A percentile compares a stretch with the other conserved stretches of the same genome.
phyloP scores from a whole-genome alignment of 2,888 invertebrate species.

The Drosophila subquinaria region DNA sequence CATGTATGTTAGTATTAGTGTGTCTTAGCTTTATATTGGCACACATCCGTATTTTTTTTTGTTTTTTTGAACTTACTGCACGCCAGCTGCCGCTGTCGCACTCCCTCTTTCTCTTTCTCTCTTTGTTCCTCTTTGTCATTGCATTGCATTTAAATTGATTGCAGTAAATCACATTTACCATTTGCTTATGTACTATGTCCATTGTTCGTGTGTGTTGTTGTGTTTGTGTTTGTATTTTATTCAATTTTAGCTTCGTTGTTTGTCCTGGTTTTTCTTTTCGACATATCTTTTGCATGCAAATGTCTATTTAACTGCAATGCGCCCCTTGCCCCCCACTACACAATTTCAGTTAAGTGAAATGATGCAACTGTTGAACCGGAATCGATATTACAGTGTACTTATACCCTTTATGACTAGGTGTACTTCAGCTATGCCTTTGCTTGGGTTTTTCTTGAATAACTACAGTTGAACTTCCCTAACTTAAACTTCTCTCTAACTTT shows the following conservation, averaged over 20 bases:
- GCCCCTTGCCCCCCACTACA: conserved; percentile 12
- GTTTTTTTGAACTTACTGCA: conserved; percentile 13
- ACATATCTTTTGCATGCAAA: conserved; percentile 76
- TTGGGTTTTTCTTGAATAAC: neutral
- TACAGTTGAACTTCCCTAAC: neutral
- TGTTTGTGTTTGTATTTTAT: conserved; percentile 53
- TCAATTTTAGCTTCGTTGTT: conserved; percentile 65
- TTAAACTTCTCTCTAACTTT: no score
- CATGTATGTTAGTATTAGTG: conserved; percentile 5
- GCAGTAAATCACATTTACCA: conserved; percentile 82
- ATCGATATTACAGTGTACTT: conserved; percentile 64
- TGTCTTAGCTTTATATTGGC: conserved; percentile 45
- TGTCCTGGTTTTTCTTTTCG: conserved; percentile 69
- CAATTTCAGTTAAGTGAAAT: conserved; percentile 69
- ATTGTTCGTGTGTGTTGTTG: conserved; percentile 21
- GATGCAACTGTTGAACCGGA: conserved; percentile 77
- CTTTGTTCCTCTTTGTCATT: conserved; percentile 9
- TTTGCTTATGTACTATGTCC: conserved; percentile 27
- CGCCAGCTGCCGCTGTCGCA: conserved; percentile 36
- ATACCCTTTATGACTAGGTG: neutral
- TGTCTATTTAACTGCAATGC: conserved; percentile 77
- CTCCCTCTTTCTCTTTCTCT: conserved; percentile 23
- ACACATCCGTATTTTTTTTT: conserved; percentile 44
- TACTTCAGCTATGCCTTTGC: neutral
- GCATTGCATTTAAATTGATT: conserved; percentile 83